Base-by-base conservation (phyloP, 1,140 invertebrate genomes). In the Nomia melanderi region DNA sequence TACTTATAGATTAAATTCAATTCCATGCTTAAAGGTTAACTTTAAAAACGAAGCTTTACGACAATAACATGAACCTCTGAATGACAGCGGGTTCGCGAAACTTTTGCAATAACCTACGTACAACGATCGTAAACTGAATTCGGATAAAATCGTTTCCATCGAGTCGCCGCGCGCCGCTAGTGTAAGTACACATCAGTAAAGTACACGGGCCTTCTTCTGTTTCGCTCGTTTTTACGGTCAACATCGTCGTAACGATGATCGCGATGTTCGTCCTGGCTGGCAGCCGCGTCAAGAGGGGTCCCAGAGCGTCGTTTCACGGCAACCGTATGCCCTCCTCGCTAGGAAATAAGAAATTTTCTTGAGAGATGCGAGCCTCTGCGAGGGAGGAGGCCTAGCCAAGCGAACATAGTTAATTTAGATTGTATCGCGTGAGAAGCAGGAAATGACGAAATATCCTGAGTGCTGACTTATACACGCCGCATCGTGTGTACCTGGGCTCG, bases 321-420 rank as follows among this genome's bases (percentile, higher is more conserved):
- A 83, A 81, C 14, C 81, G 73, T 70, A 62, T 78, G 80, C 83
- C 83, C 79, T 79, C 79, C 84, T 84, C 81, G 82, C 85, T 90
- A 89, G 88, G 88, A 91, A 90, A 91, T 90, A 90, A 90, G 90
- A 91, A 91, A 92, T 91, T 91, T 91, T 90, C 90, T 89, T 88
- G 87, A 86, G 86, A 88, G 86, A 86, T 87, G 86, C 79, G 83
- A 87, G 84, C 76, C 67, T 80, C 81, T 73, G 81, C 82, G 85
- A 89, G 84, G 86, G 84, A 84, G 88, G 88, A 88, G 90, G 89
- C 89, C 91, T 91, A 92, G 88, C 90, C 90, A 90, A 92, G 91
- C 90, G 91, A 92, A 92, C 91, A 91, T 92, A 91, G 91, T 92
- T 92, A 92, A 92, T 92, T 92, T 92, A 92, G 91, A 92, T 92